Evolutionary conservation across 2,797 vertebrate genomes (phyloP), one percentile per base, ranked within the genome.

Genomic region (Leontopithecus rosalia): DNA sequence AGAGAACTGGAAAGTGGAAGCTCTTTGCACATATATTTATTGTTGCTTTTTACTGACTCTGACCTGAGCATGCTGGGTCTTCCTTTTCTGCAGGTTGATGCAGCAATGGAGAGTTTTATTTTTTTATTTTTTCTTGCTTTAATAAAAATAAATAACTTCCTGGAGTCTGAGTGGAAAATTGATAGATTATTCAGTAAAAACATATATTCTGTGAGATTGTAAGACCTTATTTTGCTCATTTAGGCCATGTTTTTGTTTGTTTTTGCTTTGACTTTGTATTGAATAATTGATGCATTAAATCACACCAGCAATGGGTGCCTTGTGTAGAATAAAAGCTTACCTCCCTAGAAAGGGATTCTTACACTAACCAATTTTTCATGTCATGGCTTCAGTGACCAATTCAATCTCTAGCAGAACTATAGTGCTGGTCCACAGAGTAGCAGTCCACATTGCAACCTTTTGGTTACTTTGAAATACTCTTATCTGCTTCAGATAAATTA

Each of bases 381-480:
- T 24, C 28, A 2, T 79, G 48, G 9, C 48, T 30, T 85, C 57
- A 92, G 14, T 88, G n/a, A 90, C 90, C 64, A 81, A 0, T 55
- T 88, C 19, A 67, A 61, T 95, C 73, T 64, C 39, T 79, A 55
- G 13, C 14, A 90, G 72, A 17, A 48, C 3, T 48, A 22, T 22
- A 28, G 14, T 77, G 30, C 20, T 84, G 6, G n/a, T 67, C 41
- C 26, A 80, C 20, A 57, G 39, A 30, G 7, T 70, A 55, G 26
- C 50, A 33, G 73, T 43, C 9, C 24, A 58, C 88, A 39, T 85
- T 88, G 43, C 2, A 94, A 46, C 14, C 39, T 92, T 96, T 83
- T 30, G 57, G 79, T 83, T 93, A 43, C 64, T 96, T 82, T 82
- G 39, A 95, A 90, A 95, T 79, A 86, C 14, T 90, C 72, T 94